Evolutionary conservation across 1,140 invertebrate species (phyloP), one percentile per base, ranked within the genome.

Genomic region (Spodoptera litura): DNA sequence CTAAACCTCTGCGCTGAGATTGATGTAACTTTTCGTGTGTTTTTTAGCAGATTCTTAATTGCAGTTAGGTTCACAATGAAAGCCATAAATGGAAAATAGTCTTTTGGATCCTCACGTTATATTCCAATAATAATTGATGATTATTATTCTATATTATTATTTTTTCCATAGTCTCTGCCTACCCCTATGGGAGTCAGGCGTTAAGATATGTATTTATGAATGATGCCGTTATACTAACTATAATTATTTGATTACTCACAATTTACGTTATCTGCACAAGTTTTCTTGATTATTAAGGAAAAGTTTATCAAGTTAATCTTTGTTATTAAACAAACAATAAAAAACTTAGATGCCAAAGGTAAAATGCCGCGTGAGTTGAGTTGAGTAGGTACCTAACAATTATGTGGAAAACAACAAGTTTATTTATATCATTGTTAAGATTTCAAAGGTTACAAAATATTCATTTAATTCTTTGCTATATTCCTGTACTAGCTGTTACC

Each of bases 381-480:
- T 49, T 20, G 6, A 66, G 5, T 44, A 44, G 38, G 38, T 44
- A 44, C 38, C 38, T 66, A 61, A 61, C 12, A 49, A 49, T 20
- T 13, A 38, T 25, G 38, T 66, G 9, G n/a, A 66, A 66, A 49
- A 66, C 35, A 64, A 64, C 62, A 12, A 66, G 38, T 66, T 38
- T 66, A 49, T 66, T 49, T 49, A 66, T 66, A 64, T 20, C 38
- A 38, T 9, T 49, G 62, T 49, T 66, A 12, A 25, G 62, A 66
- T 66, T 64, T 15, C 3, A 66, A 66, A 66, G 62, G 62, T 66
- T 66, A 66, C 0, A 20, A 20, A 49, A 66, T n/a, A 11, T 66
- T 66, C 4, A 49, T 49, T 20, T 35, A 66, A 49, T 49, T 4
- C 38, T 70, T 70, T 49, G 20, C 20, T 49, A 44, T 20, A 27